A percentile compares a stretch with the other conserved stretches of the same genome.
Evolutionary conservation across 23 tunicate species (phyloP).

Genomic region (Corella eumyota): DNA sequence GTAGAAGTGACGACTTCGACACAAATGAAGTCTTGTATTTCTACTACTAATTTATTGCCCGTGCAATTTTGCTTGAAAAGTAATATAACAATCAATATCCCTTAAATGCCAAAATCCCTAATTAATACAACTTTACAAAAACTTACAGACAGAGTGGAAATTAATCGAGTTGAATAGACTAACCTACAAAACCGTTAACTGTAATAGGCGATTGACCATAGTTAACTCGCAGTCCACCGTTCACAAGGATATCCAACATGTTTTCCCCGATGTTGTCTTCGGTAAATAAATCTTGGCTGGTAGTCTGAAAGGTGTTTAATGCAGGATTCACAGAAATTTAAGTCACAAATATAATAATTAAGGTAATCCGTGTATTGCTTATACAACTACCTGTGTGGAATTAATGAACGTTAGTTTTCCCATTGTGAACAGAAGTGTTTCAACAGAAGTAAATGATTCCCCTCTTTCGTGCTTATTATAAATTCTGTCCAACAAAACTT

Average conservation of each 20-base stretch:
- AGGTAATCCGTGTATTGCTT: not conserved
- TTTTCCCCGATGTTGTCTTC: conserved; percentile 17
- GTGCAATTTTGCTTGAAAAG: too few species aligned
- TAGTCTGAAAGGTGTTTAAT: conserved; percentile 4
- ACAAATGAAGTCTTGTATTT: too few species aligned
- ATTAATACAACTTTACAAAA: too few species aligned
- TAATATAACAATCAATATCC: too few species aligned
- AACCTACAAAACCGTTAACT: conserved; percentile 74
- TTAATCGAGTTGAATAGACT: not conserved
- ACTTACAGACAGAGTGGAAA: not conserved
- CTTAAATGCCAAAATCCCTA: too few species aligned
- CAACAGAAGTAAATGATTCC: conserved; percentile 17
- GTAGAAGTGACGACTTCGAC: too few species aligned
- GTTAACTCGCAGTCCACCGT: conserved; percentile 44
- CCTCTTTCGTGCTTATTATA: conserved; percentile 54
- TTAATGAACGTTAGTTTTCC: conserved; percentile 30
- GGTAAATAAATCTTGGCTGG: conserved; percentile 18
- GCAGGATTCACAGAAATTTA: not conserved
- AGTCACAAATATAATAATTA: too few species aligned
- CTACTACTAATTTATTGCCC: too few species aligned
- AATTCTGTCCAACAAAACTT: conserved; percentile 27
- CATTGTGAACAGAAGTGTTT: conserved; percentile 16
- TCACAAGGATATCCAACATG: conserved; percentile 30
- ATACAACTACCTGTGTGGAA: conserved; percentile 64
- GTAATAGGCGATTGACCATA: conserved; percentile 69